Evolutionary conservation across 2,113 vertebrate genomes (phyloP).

Genomic region (Paradoxurus hermaphroditus): DNA sequence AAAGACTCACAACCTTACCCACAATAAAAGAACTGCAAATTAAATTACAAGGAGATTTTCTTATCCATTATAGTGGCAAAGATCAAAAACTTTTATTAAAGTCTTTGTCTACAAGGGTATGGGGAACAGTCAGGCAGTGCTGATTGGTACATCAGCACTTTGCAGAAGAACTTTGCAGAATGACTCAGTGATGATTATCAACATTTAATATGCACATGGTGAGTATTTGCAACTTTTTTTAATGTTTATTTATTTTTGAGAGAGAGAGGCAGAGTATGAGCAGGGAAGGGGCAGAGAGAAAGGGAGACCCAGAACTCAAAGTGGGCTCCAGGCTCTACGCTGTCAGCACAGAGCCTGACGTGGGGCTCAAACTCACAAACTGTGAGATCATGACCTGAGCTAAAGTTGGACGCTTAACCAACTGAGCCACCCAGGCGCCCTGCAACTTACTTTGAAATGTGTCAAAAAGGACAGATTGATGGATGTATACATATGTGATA

Average conservation of each 20-base stretch:
- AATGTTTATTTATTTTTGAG: too few species aligned
- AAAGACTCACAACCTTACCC: neutral
- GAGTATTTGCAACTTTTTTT: neutral
- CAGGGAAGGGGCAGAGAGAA: too few species aligned
- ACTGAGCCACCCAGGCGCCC: too few species aligned
- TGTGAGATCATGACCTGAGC: too few species aligned
- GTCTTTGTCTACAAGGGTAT: neutral
- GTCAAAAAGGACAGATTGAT: neutral
- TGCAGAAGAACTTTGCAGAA: neutral
- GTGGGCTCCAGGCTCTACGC: too few species aligned
- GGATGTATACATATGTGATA: neutral
- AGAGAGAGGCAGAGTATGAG: too few species aligned
- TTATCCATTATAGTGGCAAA: neutral
- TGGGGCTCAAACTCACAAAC: too few species aligned
- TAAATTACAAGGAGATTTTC: neutral
- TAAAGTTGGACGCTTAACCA: too few species aligned
- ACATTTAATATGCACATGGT: neutral
- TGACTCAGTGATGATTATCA: neutral
- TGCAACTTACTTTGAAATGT: neutral
- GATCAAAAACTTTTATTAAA: neutral
- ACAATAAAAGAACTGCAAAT: conserved; percentile 12
- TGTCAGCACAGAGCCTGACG: too few species aligned
- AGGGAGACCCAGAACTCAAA: too few species aligned
- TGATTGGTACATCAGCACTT: neutral
- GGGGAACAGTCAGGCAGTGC: neutral